Evolutionary conservation across 2,797 vertebrate species (phyloP).

Genomic region (Pangasius larnaudii): DNA sequence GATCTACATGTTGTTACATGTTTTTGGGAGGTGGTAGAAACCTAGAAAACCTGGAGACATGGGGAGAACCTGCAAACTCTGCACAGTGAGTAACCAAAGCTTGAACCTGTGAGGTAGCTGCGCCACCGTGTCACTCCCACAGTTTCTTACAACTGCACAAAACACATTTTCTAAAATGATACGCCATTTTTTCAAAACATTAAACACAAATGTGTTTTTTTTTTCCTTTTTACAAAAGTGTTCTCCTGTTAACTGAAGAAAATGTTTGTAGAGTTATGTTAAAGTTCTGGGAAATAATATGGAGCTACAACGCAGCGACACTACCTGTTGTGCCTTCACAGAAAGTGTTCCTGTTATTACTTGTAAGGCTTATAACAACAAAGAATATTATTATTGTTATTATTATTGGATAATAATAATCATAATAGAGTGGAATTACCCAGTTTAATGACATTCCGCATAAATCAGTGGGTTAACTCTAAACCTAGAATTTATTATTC

Average conservation of each 20-base stretch:
- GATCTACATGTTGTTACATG: neutral
- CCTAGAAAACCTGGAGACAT: neutral
- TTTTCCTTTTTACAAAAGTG: neutral
- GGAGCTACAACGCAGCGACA: neutral
- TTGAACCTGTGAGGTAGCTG: neutral
- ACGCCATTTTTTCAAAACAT: neutral
- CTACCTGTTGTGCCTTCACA: neutral
- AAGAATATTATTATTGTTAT: neutral
- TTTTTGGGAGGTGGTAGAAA: neutral
- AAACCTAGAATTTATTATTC: constrained; percentile 11
- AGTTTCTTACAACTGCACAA: neutral
- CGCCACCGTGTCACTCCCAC: neutral
- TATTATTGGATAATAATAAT: neutral
- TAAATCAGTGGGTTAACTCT: neutral
- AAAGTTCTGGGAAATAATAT: neutral
- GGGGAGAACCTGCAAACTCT: neutral
- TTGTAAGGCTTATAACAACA: neutral
- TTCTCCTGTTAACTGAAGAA: neutral
- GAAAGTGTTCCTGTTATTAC: neutral
- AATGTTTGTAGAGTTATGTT: neutral
- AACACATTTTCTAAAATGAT: neutral
- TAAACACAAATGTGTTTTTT: neutral
- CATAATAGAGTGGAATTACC: neutral
- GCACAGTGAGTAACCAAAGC: neutral
- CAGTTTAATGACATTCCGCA: neutral